A percentile compares a stretch with the other conserved stretches of the same genome.
These are phyloP conservation scores for Nemotelus pantherinus DNA, from an alignment of 2,888 invertebrate species.

Conservation along the genomic window DNA sequence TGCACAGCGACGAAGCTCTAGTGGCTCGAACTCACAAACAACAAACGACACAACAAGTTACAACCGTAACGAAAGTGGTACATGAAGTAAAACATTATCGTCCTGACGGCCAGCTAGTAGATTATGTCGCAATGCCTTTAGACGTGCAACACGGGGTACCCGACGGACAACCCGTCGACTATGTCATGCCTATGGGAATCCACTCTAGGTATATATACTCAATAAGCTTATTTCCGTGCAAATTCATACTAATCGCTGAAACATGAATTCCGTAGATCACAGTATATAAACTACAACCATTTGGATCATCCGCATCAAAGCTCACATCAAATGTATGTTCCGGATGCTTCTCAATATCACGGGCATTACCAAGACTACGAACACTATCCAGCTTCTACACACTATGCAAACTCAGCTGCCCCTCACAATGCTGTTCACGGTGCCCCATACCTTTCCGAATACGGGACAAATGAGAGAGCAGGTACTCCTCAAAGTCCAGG, in stretches of 20 bases:
- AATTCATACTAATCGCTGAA: not conserved
- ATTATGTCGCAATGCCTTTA: constrained; percentile 67
- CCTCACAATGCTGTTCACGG: constrained; percentile 48
- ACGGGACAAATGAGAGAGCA: constrained; percentile 63
- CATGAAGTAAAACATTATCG: constrained; percentile 72
- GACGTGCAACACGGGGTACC: constrained; percentile 67
- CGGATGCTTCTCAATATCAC: constrained; percentile 59
- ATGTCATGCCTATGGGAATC: constrained; percentile 66
- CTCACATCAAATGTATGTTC: constrained; percentile 52
- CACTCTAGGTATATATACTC: constrained; percentile 51
- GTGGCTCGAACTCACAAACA: constrained; percentile 74
- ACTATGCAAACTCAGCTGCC: constrained; percentile 65
- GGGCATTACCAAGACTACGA: constrained; percentile 70
- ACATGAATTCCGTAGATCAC: constrained; percentile 55
- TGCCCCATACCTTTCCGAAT: constrained; percentile 62
- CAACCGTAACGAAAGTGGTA: constrained; percentile 76
- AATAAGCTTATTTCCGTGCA: not conserved
- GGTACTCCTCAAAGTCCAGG: constrained; percentile 69
- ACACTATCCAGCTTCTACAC: constrained; percentile 65
- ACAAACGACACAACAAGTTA: constrained; percentile 76
- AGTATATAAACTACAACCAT: constrained; percentile 65
- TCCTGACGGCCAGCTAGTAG: constrained; percentile 66
- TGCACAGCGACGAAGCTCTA: constrained; percentile 67
- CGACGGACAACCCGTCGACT: constrained; percentile 68
- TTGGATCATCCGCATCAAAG: constrained; percentile 55